Evolutionary conservation across 2,888 invertebrate genomes (phyloP).

Genomic region (Ferdinandea cuprea): DNA sequence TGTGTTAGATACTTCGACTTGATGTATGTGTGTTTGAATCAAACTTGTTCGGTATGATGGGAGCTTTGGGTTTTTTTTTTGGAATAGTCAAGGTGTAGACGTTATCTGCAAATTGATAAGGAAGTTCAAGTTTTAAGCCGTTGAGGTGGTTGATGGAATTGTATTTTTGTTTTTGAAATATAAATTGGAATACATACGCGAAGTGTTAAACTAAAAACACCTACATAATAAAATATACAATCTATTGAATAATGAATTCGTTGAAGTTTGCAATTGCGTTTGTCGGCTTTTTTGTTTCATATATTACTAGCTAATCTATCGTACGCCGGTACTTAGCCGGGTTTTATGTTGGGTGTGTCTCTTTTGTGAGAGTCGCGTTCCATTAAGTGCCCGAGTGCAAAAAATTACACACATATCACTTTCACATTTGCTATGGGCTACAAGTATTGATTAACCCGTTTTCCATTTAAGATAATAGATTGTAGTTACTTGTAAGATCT

Average conservation of each 20-base stretch:
- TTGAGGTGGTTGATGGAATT: slow-evolving; percentile 21
- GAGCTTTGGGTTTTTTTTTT: slow-evolving; percentile 42
- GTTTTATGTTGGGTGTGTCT: slow-evolving; percentile 15
- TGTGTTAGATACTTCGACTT: neutral
- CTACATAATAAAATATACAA: neutral
- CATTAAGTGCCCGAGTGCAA: neutral
- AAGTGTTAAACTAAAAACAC: neutral
- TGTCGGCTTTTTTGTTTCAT: neutral
- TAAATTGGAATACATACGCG: neutral
- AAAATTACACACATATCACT: neutral
- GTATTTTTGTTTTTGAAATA: too few relatives aligned
- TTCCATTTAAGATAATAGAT: too few relatives aligned
- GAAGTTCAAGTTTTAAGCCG: slow-evolving; percentile 33
- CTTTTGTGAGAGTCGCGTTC: neutral
- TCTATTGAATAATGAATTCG: too few relatives aligned
- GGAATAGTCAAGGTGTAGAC: slow-evolving; percentile 20
- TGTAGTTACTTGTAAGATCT: too few relatives aligned
- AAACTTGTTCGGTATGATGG: slow-evolving; percentile 25
- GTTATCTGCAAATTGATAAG: slow-evolving; percentile 41
- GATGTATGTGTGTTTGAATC: slow-evolving; percentile 34
- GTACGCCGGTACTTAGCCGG: neutral
- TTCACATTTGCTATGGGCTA: neutral
- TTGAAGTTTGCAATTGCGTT: too few relatives aligned
- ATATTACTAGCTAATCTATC: neutral
- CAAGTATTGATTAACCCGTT: too few relatives aligned